Evolutionary conservation across 2,797 vertebrate genomes (phyloP).

Genomic region (Sebastes matsubarae): DNA sequence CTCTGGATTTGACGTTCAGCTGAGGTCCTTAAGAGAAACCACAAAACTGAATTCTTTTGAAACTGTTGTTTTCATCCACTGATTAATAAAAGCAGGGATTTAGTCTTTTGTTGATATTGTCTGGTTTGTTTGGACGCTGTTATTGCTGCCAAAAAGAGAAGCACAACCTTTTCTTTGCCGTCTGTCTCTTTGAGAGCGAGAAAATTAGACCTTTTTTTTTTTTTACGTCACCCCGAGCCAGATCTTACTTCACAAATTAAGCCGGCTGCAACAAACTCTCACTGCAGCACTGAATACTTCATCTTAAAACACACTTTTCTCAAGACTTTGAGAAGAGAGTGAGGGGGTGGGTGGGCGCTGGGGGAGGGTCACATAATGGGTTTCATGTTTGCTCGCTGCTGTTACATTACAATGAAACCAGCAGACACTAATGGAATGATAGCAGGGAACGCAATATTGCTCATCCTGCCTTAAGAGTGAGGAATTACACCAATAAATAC

Average conservation of each 20-base stretch:
- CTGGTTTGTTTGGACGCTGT: not conserved
- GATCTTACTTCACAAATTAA: conserved; percentile 11
- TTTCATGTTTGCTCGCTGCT: conserved; percentile 43
- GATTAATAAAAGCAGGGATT: conserved; percentile 19
- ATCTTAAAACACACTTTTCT: conserved; percentile 22
- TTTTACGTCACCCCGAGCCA: not conserved
- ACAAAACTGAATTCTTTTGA: not conserved
- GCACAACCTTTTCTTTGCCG: not conserved
- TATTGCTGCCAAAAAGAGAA: not conserved
- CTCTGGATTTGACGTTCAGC: conserved; percentile 21
- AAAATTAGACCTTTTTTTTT: not conserved
- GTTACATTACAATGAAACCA: conserved; percentile 56
- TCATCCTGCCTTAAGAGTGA: conserved; percentile 54
- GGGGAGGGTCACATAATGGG: conserved; percentile 24
- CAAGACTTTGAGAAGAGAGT: not conserved
- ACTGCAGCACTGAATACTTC: not conserved
- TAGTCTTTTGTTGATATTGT: conserved; percentile 4
- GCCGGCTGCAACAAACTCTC: conserved; percentile 17
- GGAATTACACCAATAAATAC: conserved; percentile 72
- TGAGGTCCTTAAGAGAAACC: conserved; percentile 7
- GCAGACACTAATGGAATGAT: conserved; percentile 66
- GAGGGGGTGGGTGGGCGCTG: not conserved
- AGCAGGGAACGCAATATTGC: conserved; percentile 41
- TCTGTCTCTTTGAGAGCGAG: not conserved
- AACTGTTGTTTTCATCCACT: conserved; percentile 12